Percentiles rank a stretch among this genome's conserved stretches.
Conservation (phyloP, 1,140 invertebrate genomes). For the Aporrectodea caliginosa region DNA sequence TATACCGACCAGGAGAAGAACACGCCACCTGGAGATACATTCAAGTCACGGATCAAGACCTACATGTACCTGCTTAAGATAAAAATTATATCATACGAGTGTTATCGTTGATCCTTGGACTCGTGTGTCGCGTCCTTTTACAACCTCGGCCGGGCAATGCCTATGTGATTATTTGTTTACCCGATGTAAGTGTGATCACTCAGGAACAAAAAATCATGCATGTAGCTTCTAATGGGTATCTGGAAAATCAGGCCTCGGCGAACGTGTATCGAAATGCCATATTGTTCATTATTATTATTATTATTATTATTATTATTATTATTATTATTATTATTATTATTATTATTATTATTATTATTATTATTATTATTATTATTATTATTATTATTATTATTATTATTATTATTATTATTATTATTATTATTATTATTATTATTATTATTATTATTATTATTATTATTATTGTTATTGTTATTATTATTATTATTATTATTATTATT, state of each 20-base stretch:
- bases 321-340: neutral
- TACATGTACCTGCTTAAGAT: no score
- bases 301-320: neutral
- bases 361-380: neutral
- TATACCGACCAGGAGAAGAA: no score
- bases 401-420: neutral
- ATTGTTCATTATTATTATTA: neutral
- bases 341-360: neutral
- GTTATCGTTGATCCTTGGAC: no score
- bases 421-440: slow-evolving; percentile 8
- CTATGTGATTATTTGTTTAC: no score
- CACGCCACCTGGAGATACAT: no score
- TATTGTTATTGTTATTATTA: slow-evolving; percentile 35
- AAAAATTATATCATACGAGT: no score
- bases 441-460: slow-evolving; percentile 36
- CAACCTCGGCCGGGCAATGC: no score
- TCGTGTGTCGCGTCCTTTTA: no score
- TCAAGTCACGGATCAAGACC: no score
- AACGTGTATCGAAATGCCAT: neutral
- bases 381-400: neutral
- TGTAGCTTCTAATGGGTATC: neutral
- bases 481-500: slow-evolving; percentile 32
- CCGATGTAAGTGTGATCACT: no score
- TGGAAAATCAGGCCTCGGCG: neutral
- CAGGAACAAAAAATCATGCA: no score